Conservation (phyloP, 2,797 vertebrate genomes). For the Molossus molossus region DNA sequence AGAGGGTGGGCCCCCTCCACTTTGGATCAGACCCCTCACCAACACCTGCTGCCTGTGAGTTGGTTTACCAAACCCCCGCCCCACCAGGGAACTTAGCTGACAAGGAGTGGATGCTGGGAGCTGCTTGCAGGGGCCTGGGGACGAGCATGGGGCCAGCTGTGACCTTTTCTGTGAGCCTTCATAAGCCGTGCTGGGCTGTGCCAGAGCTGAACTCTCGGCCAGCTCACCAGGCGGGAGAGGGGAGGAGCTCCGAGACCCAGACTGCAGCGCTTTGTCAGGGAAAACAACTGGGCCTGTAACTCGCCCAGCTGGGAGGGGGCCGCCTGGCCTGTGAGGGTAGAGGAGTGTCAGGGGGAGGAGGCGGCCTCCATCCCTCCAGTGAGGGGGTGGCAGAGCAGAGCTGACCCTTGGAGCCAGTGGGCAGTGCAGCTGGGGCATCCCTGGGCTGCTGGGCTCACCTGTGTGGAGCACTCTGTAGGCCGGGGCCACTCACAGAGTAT, state of each 20-base stretch:
- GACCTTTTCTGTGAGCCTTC: conserved; percentile 62
- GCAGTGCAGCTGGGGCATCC: not conserved
- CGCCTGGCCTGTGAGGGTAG: not conserved
- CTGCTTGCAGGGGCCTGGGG: conserved; percentile 47
- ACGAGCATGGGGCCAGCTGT: not conserved
- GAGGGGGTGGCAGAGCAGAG: not conserved
- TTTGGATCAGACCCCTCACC: not conserved
- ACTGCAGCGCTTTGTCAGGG: conserved; percentile 64
- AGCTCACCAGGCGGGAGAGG: not conserved
- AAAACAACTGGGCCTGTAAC: conserved; percentile 71
- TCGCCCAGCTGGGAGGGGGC: not conserved
- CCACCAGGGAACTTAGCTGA: conserved; percentile 15
- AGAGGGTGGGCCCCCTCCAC: not conserved
- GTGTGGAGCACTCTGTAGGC: not conserved
- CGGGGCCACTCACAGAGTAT: not conserved
- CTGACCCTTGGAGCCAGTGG: not conserved
- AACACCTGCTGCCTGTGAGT: not conserved
- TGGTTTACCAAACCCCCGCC: not conserved
- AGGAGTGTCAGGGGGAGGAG: not conserved
- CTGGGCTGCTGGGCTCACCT: not conserved
- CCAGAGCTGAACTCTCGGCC: conserved; percentile 70
- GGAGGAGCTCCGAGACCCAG: not conserved
- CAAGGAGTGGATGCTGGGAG: conserved; percentile 13
- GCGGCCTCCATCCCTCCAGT: not conserved
- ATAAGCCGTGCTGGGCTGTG: conserved; percentile 16